Conservation (phyloP, 2,888 invertebrate species). For the Tholera decimalis region DNA sequence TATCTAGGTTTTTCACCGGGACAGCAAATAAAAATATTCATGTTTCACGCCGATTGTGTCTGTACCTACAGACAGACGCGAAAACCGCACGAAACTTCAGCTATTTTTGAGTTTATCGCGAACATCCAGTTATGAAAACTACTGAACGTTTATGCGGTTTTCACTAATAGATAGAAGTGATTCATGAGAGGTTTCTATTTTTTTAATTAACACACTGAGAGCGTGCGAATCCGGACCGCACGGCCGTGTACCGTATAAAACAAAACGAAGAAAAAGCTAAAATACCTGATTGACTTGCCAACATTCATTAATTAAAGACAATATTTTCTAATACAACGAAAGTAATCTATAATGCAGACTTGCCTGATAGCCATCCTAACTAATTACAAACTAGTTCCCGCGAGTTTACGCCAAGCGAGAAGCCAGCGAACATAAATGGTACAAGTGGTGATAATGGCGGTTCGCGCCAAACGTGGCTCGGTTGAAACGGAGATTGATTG, state of each 20-base stretch:
- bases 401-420: constrained; percentile 39
- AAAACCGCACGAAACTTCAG: no score
- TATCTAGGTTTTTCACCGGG: no score
- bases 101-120: no score
- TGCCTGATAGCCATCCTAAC: constrained; percentile 52
- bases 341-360: constrained; percentile 44
- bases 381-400: constrained; percentile 46
- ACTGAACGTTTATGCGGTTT: no score
- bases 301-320: constrained; percentile 46
- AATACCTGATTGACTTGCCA: constrained; percentile 16
- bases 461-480: constrained; percentile 65
- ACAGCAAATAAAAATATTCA: no score
- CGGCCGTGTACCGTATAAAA: constrained; percentile 1
- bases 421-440: constrained; percentile 51
- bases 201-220: no score
- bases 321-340: constrained; percentile 49
- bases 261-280: constrained; percentile 37
- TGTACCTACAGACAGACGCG: no score
- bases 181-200: no score
- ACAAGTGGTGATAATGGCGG: constrained; percentile 62
- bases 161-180: no score
- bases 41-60: no score
- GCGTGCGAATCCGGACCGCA: no score
- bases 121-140: no score
- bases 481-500: constrained; percentile 71